Percentiles rank a stretch among this genome's conserved stretches.
These are phyloP conservation scores for Acholoe squamosa DNA, from an alignment of 2,888 invertebrate species.

Conservation along the genomic window DNA sequence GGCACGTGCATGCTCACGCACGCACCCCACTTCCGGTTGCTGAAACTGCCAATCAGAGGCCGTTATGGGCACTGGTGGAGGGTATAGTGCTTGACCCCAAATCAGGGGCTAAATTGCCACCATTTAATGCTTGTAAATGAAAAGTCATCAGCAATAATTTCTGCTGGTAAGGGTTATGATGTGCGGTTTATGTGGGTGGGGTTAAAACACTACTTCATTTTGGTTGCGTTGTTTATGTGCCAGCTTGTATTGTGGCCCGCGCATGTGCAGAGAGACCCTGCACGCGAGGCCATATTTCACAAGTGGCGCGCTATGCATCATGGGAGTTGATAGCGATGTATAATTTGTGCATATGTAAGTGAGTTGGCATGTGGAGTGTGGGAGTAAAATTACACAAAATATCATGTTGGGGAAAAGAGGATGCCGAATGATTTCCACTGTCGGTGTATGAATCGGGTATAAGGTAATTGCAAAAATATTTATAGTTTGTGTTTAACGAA, in stretches of 20 bases:
- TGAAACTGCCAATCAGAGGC: conserved; percentile 7
- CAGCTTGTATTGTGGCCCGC: neutral
- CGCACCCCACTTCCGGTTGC: conserved; percentile 32
- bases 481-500: no score
- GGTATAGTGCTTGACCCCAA: conserved; percentile 34
- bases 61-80: neutral
- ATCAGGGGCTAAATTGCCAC: neutral
- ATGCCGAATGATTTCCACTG: no score
- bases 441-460: no score
- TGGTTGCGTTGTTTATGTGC: neutral
- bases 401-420: no score
- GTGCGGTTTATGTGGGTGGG: neutral
- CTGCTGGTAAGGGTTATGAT: neutral
- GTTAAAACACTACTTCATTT: neutral
- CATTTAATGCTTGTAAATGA: conserved; percentile 30
- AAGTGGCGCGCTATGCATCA: neutral
- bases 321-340: conserved; percentile 13
- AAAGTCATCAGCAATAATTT: conserved; percentile 39
- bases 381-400: no score
- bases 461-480: no score
- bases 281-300: neutral
- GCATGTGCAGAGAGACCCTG: neutral
- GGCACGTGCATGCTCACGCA: conserved; percentile 47
- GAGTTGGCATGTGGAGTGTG: neutral
- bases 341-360: neutral